Conservation (phyloP, 2,797 vertebrate genomes). For the Galago senegalensis region DNA sequence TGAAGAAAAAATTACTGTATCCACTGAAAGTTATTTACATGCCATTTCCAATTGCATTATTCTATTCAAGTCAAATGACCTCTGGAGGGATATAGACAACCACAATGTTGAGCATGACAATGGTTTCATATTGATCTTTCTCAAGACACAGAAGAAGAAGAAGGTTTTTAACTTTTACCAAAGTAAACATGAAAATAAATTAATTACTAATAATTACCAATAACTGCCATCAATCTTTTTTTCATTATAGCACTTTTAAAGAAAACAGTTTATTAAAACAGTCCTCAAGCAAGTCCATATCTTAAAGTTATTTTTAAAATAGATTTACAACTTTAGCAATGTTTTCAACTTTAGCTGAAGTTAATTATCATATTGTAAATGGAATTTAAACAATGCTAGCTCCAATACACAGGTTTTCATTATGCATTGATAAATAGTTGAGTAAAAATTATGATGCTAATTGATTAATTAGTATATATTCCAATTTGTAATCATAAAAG, state of each 20-base stretch:
- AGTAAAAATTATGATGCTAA: constrained; percentile 52
- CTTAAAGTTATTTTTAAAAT: neutral
- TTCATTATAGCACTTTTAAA: neutral
- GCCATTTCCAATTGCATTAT: neutral
- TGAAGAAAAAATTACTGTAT: neutral
- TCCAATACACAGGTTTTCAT: neutral
- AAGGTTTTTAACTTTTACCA: neutral
- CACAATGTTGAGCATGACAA: neutral
- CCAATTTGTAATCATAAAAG: constrained; percentile 47
- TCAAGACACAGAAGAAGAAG: neutral
- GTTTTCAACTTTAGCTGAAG: neutral
- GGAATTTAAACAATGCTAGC: neutral
- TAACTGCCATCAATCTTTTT: neutral
- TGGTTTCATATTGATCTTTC: neutral
- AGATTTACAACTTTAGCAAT: neutral
- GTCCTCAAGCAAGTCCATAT: neutral
- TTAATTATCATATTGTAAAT: constrained; percentile 22
- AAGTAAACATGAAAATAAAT: neutral
- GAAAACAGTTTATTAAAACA: neutral
- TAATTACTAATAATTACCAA: neutral
- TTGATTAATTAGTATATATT: constrained; percentile 52
- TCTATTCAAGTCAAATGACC: neutral
- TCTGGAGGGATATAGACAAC: neutral
- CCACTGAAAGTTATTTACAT: neutral
- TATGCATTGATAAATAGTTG: constrained; percentile 14